These are phyloP conservation scores for Acanthoscelides obtectus DNA, from an alignment of 2,888 invertebrate species.

Conservation along the genomic window DNA sequence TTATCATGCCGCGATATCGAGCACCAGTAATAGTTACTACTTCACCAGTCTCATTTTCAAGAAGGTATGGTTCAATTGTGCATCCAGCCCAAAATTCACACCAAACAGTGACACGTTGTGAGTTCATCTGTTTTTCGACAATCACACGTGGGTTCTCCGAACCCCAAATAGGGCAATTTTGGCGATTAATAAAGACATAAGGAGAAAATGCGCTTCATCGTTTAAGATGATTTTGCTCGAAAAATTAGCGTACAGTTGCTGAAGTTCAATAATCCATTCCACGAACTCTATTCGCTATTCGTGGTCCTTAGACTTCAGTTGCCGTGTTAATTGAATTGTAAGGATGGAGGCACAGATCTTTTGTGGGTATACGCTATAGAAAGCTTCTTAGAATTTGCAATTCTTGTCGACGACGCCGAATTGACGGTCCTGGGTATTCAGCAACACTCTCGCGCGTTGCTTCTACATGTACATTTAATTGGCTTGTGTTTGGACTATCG, in stretches of 20 bases:
- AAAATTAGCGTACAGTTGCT: conserved; percentile 7
- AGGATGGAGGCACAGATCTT: conserved; percentile 1
- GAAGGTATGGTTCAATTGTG: too few species aligned
- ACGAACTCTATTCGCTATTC: conserved; percentile 5
- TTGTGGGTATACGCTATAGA: too few species aligned
- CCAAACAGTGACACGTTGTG: too few species aligned
- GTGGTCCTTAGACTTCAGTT: conserved; percentile 16
- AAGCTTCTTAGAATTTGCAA: too few species aligned
- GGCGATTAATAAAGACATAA: conserved; percentile 7
- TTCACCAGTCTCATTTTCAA: too few species aligned
- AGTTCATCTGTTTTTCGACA: too few species aligned
- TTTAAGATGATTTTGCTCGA: too few species aligned
- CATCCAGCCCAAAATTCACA: too few species aligned
- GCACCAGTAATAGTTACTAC: neutral
- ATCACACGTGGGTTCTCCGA: too few species aligned
- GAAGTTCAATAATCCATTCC: conserved; percentile 6
- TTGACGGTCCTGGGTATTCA: conserved; percentile 31
- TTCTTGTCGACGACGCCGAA: too few species aligned
- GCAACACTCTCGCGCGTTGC: conserved; percentile 26
- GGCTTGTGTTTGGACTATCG: conserved; percentile 20
- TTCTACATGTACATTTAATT: conserved; percentile 22
- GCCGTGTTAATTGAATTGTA: conserved; percentile 13
- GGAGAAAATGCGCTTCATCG: conserved; percentile 3
- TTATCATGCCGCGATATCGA: neutral
- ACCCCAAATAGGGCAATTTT: conserved; percentile 1